Base-by-base conservation (phyloP, 2,888 invertebrate genomes). In the Drepana falcataria region DNA sequence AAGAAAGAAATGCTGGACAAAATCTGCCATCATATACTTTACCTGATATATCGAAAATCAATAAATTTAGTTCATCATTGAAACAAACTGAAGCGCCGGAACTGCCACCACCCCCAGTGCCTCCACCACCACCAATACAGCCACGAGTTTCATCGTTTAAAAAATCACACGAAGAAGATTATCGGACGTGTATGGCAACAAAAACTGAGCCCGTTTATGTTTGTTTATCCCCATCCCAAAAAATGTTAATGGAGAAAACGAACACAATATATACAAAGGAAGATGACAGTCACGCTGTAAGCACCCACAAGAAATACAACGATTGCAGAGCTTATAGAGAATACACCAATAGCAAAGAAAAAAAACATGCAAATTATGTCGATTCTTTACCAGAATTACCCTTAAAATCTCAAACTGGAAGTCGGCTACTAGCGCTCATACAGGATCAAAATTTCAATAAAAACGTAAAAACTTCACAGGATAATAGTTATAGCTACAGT, bases 171-270 rank as follows among this genome's bases (percentile, higher is more conserved):
- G 89, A 86, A 55, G 85, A 87, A 55, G 77, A 81, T 56, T 79
- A 77, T 53, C 94, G 94, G 94, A 85, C 93, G 59, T 94, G 93
- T 2, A 67, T 94, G 49, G 93, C 93, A 9, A 93, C 94, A 0
- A 87, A 91, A 58, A 83, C 86, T 41, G 93, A 95, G 70, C 91
- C 92, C 51, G 71, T 94, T 0, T 84, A 95, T 55, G 87, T 95
- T 4, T 95, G 94, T 69, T 86, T 96, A 7, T 95, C 96, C 0
- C 96, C 96, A 0, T 94, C 94, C 3, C 96, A 95, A 75, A 93
- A 93, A 71, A 89, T 91, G 70, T 82, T 93, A 48, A 88, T 93
- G 73, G 92, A 93, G 56, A 93, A 92, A 69, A 91, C 91, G 34
- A 91, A 90, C 48, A 85, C 87, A 51, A 73, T 91, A n/a, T 79